A percentile compares a stretch with the other conserved stretches of the same genome.
Conservation (phyloP, 2,797 vertebrate species). For the Pelodytes ibericus region DNA sequence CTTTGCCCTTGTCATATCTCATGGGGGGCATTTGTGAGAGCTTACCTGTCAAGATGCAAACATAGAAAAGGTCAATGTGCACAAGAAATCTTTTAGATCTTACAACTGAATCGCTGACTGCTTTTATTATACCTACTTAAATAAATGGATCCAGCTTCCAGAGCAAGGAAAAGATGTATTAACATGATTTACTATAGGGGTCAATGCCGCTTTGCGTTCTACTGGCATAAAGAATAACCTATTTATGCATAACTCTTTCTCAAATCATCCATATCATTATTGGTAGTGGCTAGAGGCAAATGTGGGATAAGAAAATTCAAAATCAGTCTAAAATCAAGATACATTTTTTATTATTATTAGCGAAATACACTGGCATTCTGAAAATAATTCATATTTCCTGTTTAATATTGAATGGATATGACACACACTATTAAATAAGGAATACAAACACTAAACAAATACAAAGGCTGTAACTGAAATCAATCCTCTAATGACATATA, state of each 20-base stretch:
- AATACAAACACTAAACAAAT: background rate
- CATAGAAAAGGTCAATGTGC: slow-evolving; percentile 75
- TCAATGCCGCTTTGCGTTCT: slow-evolving; percentile 43
- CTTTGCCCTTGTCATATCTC: slow-evolving; percentile 70
- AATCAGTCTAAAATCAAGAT: slow-evolving; percentile 22
- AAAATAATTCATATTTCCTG: background rate
- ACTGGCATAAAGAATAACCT: slow-evolving; percentile 19
- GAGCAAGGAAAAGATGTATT: slow-evolving; percentile 67
- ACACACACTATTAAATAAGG: background rate
- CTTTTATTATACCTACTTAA: slow-evolving; percentile 79
- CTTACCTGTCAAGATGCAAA: slow-evolving; percentile 75
- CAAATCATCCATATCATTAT: slow-evolving; percentile 49
- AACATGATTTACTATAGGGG: slow-evolving; percentile 63
- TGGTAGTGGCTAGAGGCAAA: slow-evolving; percentile 16
- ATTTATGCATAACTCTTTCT: slow-evolving; percentile 44
- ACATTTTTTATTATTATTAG: slow-evolving; percentile 32
- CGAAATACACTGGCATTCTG: slow-evolving; percentile 1
- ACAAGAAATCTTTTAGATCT: slow-evolving; percentile 73
- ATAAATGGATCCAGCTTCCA: slow-evolving; percentile 76
- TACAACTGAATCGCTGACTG: slow-evolving; percentile 73
- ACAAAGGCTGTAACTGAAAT: too few species aligned
- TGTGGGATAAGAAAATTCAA: background rate
- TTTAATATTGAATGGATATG: background rate
- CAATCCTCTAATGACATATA: too few species aligned
- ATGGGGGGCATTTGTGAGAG: slow-evolving; percentile 65